A percentile compares a stretch with the other conserved stretches of the same genome.
These are phyloP conservation scores for Brachynemurus nebulosus DNA, from an alignment of 2,888 invertebrate genomes.

Conservation along the genomic window DNA sequence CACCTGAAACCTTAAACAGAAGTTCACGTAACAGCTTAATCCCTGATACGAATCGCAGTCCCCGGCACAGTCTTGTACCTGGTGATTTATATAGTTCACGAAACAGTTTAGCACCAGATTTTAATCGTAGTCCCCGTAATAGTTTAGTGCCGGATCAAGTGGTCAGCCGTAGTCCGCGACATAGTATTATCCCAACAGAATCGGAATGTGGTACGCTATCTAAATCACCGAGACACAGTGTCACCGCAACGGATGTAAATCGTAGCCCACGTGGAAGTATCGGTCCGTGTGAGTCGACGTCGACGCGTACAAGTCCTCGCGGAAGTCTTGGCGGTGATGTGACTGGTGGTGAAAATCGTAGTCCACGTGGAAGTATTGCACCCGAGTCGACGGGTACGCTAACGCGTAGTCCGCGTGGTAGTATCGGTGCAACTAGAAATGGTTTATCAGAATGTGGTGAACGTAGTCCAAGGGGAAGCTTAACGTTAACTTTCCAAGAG, in stretches of 20 bases:
- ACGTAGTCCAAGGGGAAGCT: conserved; percentile 42
- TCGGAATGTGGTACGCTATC: conserved; percentile 38
- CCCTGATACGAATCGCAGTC: conserved; percentile 35
- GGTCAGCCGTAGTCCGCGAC: conserved; percentile 35
- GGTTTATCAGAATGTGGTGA: conserved; percentile 29
- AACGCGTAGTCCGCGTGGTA: conserved; percentile 46
- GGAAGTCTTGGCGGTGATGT: conserved; percentile 34
- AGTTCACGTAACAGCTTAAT: conserved; percentile 43
- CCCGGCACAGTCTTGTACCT: conserved; percentile 48
- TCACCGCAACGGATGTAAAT: conserved; percentile 38
- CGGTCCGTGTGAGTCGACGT: conserved; percentile 36
- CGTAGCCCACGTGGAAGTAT: conserved; percentile 36
- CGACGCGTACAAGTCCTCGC: conserved; percentile 42
- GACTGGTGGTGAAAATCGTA: conserved; percentile 23
- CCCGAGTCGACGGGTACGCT: conserved; percentile 33
- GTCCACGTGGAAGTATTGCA: conserved; percentile 45
- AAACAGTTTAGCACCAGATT: conserved; percentile 37
- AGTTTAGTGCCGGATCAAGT: conserved; percentile 43
- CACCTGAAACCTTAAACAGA: conserved; percentile 32
- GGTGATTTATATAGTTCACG: conserved; percentile 38
- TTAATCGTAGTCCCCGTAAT: conserved; percentile 36
- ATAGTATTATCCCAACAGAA: conserved; percentile 43
- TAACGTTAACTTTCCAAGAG: conserved; percentile 47
- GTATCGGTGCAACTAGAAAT: conserved; percentile 39
- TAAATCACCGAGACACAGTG: conserved; percentile 45